Percentiles rank a stretch among this genome's conserved stretches.
Evolutionary conservation across 1,140 invertebrate genomes (phyloP).

Genomic region (Latrodectus geometricus): DNA sequence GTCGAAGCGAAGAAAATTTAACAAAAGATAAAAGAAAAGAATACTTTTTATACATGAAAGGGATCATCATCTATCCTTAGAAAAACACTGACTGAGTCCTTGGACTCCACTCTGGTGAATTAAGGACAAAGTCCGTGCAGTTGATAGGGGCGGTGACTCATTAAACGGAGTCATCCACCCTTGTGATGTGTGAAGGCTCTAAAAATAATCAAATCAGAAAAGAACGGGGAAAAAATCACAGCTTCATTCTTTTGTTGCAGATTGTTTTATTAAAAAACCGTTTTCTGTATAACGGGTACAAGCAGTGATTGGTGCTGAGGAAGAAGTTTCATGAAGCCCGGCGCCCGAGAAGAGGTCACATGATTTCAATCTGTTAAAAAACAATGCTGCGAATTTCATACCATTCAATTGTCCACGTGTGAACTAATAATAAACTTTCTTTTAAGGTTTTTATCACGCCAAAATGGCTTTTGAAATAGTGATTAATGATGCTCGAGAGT

Average conservation of each 20-base stretch:
- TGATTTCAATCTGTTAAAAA: conserved; percentile 39
- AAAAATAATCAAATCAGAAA: conserved; percentile 48
- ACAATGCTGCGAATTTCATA: not conserved
- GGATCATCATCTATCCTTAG: too few relatives aligned
- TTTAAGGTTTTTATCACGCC: not conserved
- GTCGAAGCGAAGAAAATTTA: too few relatives aligned
- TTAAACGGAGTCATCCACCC: conserved; percentile 57
- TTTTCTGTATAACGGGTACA: conserved; percentile 18
- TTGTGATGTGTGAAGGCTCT: conserved; percentile 19
- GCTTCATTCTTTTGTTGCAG: conserved; percentile 9
- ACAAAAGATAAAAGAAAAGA: too few relatives aligned
- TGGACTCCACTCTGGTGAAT: conserved; percentile 11
- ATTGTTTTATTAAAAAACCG: not conserved
- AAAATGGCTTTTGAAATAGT: too few relatives aligned
- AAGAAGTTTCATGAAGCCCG: not conserved
- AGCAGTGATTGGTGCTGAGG: conserved; percentile 7
- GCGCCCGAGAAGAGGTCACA: conserved; percentile 1
- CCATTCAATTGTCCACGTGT: not conserved
- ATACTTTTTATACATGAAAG: too few relatives aligned
- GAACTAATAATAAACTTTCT: not conserved
- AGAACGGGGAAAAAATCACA: conserved; percentile 4
- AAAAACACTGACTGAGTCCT: conserved; percentile 20
- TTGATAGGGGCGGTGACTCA: conserved; percentile 28
- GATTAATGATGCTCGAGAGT: too few relatives aligned
- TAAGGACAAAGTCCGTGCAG: conserved; percentile 9